Percentiles rank a stretch among this genome's conserved stretches.
Conservation (phyloP, 1,140 invertebrate genomes). For the Sinonovacula constricta region DNA sequence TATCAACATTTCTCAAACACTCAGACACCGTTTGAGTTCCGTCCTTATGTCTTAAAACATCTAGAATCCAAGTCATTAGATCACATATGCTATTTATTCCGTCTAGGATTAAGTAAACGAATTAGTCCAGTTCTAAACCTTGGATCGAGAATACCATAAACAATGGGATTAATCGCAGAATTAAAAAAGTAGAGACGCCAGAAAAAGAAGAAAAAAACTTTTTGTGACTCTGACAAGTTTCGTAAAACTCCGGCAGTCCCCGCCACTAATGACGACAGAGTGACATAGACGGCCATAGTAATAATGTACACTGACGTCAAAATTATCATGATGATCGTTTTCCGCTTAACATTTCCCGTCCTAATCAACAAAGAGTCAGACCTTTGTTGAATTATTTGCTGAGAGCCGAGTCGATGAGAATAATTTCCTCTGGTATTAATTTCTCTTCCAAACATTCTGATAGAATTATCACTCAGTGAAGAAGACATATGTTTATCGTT, state of each 20-base stretch:
- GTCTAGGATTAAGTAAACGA: too few species aligned
- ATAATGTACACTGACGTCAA: slow-evolving; percentile 27
- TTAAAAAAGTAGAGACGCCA: slow-evolving; percentile 38
- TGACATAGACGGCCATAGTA: slow-evolving; percentile 23
- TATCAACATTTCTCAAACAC: too few species aligned
- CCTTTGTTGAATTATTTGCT: not conserved
- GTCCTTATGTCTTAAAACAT: too few species aligned
- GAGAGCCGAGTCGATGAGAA: not conserved
- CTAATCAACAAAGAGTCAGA: too few species aligned
- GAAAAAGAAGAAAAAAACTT: slow-evolving; percentile 44
- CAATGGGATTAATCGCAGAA: slow-evolving; percentile 27
- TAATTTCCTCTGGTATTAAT: not conserved
- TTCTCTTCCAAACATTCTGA: too few species aligned
- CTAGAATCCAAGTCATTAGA: too few species aligned
- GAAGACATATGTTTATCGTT: too few species aligned
- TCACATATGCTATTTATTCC: too few species aligned
- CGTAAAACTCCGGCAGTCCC: slow-evolving; percentile 8
- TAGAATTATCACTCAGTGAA: too few species aligned
- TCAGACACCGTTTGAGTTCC: too few species aligned
- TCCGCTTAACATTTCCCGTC: too few species aligned
- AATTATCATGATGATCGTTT: slow-evolving; percentile 37
- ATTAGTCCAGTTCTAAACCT: slow-evolving; percentile 31
- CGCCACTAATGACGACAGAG: slow-evolving; percentile 23
- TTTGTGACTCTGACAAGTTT: slow-evolving; percentile 18
- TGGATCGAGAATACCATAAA: slow-evolving; percentile 36